Percentiles rank a stretch among this genome's conserved stretches.
phyloP scores from a whole-genome alignment of 2,797 vertebrate genomes.

The Platyrinchus mystaceus region DNA sequence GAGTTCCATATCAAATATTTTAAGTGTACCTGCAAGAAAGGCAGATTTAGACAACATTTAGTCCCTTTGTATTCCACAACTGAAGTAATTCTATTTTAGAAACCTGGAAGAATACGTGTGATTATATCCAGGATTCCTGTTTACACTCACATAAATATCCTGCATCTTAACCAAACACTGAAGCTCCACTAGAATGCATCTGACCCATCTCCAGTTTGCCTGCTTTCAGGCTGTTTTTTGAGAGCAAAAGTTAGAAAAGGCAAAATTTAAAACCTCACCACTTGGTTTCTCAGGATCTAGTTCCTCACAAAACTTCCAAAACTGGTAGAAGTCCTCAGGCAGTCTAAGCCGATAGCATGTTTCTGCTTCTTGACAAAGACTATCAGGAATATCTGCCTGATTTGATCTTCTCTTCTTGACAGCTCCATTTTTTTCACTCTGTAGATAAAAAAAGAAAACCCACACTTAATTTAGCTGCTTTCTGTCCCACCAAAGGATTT shows the following conservation, averaged over 20 bases:
- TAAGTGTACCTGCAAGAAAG: not conserved
- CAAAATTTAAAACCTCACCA: constrained; percentile 73
- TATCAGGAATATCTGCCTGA: constrained; percentile 58
- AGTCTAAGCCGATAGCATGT: constrained; percentile 83
- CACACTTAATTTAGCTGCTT: not conserved
- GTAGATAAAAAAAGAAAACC: not conserved
- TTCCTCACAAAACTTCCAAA: constrained; percentile 92
- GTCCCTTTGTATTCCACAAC: not conserved
- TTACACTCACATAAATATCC: not conserved
- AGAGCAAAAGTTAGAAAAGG: not conserved
- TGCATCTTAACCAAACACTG: not conserved
- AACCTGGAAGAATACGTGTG: not conserved
- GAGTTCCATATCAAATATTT: not conserved
- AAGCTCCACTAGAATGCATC: not conserved
- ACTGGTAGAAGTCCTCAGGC: constrained; percentile 92
- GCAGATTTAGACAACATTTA: not conserved
- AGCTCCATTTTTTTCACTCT: constrained; percentile 68
- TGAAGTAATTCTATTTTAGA: not conserved
- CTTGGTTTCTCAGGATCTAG: constrained; percentile 82
- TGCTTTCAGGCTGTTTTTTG: not conserved
- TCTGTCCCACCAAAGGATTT: not conserved
- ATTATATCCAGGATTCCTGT: not conserved
- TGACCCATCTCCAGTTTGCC: not conserved
- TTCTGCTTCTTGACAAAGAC: constrained; percentile 81
- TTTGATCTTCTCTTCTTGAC: constrained; percentile 78